Conservation (phyloP, 2,888 invertebrate species). For the Mycalesis mineus region DNA sequence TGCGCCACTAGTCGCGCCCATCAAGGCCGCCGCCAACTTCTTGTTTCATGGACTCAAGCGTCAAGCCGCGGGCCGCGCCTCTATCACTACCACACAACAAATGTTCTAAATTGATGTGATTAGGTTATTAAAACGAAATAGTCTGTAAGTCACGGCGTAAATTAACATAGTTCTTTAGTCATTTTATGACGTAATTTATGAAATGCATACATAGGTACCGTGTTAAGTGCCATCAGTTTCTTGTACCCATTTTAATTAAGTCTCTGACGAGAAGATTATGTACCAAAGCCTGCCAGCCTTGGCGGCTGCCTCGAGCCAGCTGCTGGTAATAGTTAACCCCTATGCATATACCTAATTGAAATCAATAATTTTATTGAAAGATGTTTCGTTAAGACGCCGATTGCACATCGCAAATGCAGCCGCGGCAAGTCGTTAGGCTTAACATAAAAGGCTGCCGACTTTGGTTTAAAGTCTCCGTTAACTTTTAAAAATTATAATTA, state of each 20-base stretch:
- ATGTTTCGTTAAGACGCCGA: background rate
- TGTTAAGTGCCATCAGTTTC: conserved; percentile 67
- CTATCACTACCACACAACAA: conserved; percentile 75
- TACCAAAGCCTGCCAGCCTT: background rate
- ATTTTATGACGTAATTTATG: conserved; percentile 72
- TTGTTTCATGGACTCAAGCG: conserved; percentile 82
- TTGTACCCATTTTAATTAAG: conserved; percentile 70
- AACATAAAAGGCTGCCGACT: background rate
- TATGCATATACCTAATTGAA: too few species aligned
- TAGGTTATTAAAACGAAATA: conserved; percentile 69
- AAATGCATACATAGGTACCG: conserved; percentile 60
- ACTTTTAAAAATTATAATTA: conserved; percentile 38
- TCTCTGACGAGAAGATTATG: conserved; percentile 38
- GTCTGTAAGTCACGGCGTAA: conserved; percentile 71
- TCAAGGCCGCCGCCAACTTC: conserved; percentile 83
- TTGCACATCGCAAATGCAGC: background rate
- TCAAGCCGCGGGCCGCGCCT: conserved; percentile 62
- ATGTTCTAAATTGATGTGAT: conserved; percentile 78
- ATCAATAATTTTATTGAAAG: too few species aligned
- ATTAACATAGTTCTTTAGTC: conserved; percentile 70
- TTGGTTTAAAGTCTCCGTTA: conserved; percentile 42
- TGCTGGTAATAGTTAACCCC: too few species aligned
- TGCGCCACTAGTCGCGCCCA: conserved; percentile 78
- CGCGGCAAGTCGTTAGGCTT: too few species aligned
- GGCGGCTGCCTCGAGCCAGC: background rate